phyloP scores from a whole-genome alignment of 2,888 invertebrate species.

The Megaustenia siamemsis region DNA sequence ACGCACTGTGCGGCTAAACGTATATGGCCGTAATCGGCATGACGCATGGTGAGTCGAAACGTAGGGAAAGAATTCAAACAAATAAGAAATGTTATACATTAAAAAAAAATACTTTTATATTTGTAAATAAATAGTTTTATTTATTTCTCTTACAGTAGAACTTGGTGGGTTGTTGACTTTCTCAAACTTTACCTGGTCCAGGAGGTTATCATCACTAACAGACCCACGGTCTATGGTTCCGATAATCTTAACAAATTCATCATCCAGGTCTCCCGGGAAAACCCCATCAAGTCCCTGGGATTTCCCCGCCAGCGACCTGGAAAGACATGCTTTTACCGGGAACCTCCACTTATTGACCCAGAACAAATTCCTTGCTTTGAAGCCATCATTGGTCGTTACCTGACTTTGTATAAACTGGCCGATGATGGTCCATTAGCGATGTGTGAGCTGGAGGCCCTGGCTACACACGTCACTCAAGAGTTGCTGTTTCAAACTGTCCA shows the following conservation, averaged over 20 bases:
- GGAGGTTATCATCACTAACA: not conserved
- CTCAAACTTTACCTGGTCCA: not conserved
- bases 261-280: not conserved
- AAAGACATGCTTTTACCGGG: not conserved
- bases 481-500: not conserved
- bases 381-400: not conserved
- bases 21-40: too few species aligned
- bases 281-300: not conserved
- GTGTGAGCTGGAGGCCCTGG: slow-evolving; percentile 10
- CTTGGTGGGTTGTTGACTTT: slow-evolving; percentile 23
- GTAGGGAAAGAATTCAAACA: too few species aligned
- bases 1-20: too few species aligned
- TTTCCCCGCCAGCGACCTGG: not conserved
- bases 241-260: not conserved
- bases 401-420: not conserved
- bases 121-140: not conserved
- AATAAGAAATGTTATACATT: too few species aligned
- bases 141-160: not conserved
- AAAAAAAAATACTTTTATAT: too few species aligned
- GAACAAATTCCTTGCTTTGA: not conserved
- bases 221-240: not conserved
- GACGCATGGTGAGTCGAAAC: too few species aligned
- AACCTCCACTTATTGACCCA: not conserved
- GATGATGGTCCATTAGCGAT: not conserved
- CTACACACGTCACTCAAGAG: not conserved